A percentile compares a stretch with the other conserved stretches of the same genome.
phyloP scores from a whole-genome alignment of 2,113 vertebrate genomes.

The Anarrhichthys ocellatus region DNA sequence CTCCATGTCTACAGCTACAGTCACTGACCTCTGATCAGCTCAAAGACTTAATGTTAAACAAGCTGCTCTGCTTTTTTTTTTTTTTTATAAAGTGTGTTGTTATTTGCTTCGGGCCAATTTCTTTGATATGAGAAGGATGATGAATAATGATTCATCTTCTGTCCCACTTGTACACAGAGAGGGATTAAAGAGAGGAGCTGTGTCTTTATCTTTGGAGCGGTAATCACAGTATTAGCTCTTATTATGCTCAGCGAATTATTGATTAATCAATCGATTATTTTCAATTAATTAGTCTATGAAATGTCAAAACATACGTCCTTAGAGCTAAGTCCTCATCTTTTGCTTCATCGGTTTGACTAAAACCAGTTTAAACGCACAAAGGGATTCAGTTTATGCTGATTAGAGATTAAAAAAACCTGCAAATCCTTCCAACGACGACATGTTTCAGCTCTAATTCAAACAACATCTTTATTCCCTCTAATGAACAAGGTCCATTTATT shows the following conservation, averaged over 20 bases:
- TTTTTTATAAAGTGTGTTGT: background rate
- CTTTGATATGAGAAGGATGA: conserved; percentile 25
- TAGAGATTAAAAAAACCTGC: background rate
- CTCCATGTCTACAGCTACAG: background rate
- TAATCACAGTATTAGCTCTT: background rate
- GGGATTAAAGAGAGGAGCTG: conserved; percentile 23
- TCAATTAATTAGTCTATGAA: background rate
- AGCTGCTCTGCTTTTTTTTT: background rate
- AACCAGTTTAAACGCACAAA: background rate
- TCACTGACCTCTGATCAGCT: background rate
- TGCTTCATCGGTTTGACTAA: background rate
- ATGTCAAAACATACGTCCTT: background rate
- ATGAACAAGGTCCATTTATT: background rate
- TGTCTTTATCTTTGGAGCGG: background rate
- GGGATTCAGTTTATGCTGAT: background rate
- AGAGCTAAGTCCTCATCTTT: background rate
- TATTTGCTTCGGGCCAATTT: conserved; percentile 22
- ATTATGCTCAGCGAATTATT: background rate
- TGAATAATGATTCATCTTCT: conserved; percentile 38
- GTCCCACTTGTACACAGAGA: conserved; percentile 21
- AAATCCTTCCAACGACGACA: background rate
- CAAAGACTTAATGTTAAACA: background rate
- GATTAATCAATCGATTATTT: background rate
- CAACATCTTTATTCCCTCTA: background rate
- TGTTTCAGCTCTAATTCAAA: background rate